phyloP scores from a whole-genome alignment of 2,113 vertebrate genomes.

The Neoarius graeffei region DNA sequence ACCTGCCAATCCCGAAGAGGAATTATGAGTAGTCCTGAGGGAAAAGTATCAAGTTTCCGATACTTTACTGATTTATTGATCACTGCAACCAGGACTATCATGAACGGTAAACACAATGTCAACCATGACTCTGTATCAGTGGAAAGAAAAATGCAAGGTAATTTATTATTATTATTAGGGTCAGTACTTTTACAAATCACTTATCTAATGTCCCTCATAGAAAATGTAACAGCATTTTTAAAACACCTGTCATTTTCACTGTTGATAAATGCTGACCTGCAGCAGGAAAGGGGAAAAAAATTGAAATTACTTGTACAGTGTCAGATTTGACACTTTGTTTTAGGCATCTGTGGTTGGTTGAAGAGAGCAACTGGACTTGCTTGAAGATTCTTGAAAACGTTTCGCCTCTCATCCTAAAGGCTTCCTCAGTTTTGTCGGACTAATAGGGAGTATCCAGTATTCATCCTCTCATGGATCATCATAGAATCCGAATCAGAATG shows the following conservation, averaged over 20 bases:
- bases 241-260: not conserved
- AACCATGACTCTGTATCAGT: not conserved
- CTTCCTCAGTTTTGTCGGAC: too few relatives aligned
- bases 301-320: too few relatives aligned
- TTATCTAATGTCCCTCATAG: not conserved
- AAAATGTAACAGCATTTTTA: not conserved
- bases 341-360: too few relatives aligned
- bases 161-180: not conserved
- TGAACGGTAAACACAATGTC: not conserved
- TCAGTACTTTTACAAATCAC: not conserved
- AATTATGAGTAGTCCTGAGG: not conserved
- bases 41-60: not conserved
- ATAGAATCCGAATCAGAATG: too few relatives aligned
- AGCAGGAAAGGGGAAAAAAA: not conserved
- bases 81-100: not conserved
- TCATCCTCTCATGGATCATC: too few relatives aligned
- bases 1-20: not conserved
- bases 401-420: too few relatives aligned
- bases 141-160: not conserved
- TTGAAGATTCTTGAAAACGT: too few relatives aligned
- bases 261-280: not conserved
- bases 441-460: too few relatives aligned
- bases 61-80: not conserved
- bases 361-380: too few relatives aligned
- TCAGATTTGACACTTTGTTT: too few relatives aligned